Evolutionary conservation across 2,888 invertebrate genomes (phyloP).

Genomic region (Spilosoma lubricipeda): DNA sequence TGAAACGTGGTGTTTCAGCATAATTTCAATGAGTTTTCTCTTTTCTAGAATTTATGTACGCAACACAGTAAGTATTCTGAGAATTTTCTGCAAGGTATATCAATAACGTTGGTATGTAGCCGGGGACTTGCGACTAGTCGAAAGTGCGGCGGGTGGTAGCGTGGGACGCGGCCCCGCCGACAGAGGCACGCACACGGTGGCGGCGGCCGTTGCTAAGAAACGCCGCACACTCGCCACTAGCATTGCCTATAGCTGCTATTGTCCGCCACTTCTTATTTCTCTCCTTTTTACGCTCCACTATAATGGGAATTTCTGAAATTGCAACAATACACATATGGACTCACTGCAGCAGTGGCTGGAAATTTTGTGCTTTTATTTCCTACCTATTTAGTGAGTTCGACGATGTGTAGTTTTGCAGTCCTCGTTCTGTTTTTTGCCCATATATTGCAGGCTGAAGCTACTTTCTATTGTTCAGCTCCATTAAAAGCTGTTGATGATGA

Average conservation of each 20-base stretch:
- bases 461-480: too few relatives aligned
- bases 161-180: constrained; percentile 21
- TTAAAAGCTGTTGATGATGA: too few relatives aligned
- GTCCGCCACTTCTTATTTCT: constrained; percentile 80
- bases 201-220: constrained; percentile 58
- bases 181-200: constrained; percentile 25
- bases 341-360: constrained; percentile 65
- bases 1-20: constrained; percentile 30
- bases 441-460: background rate
- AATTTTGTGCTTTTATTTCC: constrained; percentile 43
- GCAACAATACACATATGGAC: constrained; percentile 82
- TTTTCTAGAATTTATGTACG: constrained; percentile 32
- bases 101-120: constrained; percentile 30
- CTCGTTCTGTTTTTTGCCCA: background rate
- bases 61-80: constrained; percentile 41
- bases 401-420: constrained; percentile 40
- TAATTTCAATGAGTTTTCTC: constrained; percentile 22
- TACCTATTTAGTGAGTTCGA: constrained; percentile 39
- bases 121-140: constrained; percentile 7
- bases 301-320: constrained; percentile 85
- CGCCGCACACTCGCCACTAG: constrained; percentile 42
- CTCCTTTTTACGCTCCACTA: constrained; percentile 77
- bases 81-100: constrained; percentile 34
- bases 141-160: constrained; percentile 15
- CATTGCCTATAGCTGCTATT: constrained; percentile 59